Percentiles rank a stretch among this genome's conserved stretches.
These are phyloP conservation scores for Arothron firmamentum DNA, from an alignment of 2,113 vertebrate genomes.

Conservation along the genomic window DNA sequence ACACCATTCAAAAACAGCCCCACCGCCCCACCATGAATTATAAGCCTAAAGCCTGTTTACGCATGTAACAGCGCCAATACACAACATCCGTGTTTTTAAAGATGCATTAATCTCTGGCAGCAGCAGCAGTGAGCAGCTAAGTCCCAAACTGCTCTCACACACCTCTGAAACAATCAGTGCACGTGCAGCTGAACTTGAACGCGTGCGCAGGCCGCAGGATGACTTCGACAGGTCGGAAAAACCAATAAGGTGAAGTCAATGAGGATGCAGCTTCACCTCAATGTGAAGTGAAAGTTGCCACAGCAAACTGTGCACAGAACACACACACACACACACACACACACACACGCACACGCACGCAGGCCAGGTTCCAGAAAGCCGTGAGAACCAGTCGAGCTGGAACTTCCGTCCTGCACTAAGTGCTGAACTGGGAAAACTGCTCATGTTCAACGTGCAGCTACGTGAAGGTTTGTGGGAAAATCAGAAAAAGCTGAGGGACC, in stretches of 20 bases:
- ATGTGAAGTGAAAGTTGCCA: background rate
- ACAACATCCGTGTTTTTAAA: constrained; percentile 11
- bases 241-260: background rate
- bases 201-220: background rate
- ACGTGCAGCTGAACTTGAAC: background rate
- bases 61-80: constrained; percentile 10
- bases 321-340: background rate
- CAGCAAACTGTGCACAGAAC: background rate
- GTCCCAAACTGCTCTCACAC: no score
- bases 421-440: constrained; percentile 34
- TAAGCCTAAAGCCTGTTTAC: constrained; percentile 26
- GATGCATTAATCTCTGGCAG: no score
- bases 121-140: no score
- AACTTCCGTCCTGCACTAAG: constrained; percentile 21
- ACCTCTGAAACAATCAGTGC: no score
- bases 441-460: no score
- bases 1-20: constrained; percentile 33
- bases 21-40: constrained; percentile 26
- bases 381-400: constrained; percentile 62
- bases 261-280: background rate
- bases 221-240: background rate
- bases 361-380: background rate
- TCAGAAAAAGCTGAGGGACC: constrained; percentile 39
- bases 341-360: background rate
- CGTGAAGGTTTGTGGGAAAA: constrained; percentile 31